phyloP scores from a whole-genome alignment of 2,797 vertebrate genomes.

The Hoplostethus atlanticus region DNA sequence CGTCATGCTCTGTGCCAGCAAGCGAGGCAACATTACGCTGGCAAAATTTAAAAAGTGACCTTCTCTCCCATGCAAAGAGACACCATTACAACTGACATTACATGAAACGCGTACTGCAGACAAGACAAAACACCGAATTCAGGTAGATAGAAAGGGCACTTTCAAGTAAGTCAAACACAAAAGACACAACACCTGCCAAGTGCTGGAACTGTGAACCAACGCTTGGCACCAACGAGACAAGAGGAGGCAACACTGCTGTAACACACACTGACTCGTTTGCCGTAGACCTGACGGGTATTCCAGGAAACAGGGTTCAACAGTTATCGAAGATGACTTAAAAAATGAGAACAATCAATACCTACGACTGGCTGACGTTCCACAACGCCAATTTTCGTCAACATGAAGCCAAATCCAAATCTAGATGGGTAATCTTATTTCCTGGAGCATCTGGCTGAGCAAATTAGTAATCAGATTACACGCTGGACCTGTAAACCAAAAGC shows the following conservation, averaged over 20 bases:
- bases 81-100: too few relatives aligned
- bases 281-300: background rate
- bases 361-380: background rate
- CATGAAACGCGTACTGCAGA: background rate
- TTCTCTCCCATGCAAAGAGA: too few relatives aligned
- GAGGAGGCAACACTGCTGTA: background rate
- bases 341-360: background rate
- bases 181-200: background rate
- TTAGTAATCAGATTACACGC: background rate
- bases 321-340: background rate
- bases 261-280: background rate
- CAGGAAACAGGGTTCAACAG: background rate
- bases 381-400: background rate
- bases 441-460: background rate
- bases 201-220: background rate
- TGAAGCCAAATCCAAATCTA: too few relatives aligned
- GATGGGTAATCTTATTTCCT: too few relatives aligned
- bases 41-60: too few relatives aligned
- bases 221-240: slow-evolving; percentile 10
- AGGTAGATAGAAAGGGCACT: background rate
- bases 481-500: background rate
- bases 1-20: too few relatives aligned
- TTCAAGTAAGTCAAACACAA: background rate
- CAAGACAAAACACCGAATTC: background rate
- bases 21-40: too few relatives aligned